Base-by-base conservation (phyloP, 2,797 vertebrate species). In the Halcyon chelicuti region DNA sequence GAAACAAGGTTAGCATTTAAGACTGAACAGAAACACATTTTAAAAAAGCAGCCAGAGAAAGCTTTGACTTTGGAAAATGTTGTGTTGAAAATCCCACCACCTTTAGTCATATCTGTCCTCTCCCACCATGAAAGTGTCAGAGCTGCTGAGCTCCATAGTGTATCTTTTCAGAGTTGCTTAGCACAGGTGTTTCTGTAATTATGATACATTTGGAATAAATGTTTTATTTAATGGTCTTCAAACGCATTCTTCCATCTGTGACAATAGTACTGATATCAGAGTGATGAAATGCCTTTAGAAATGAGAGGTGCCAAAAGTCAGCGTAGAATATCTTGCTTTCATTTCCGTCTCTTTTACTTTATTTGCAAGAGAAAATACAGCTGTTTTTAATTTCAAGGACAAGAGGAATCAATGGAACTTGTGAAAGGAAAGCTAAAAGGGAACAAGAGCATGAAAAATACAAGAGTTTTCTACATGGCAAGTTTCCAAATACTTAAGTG, bases 151-250 rank as follows among this genome's bases (percentile, higher is more conserved):
- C 16, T 86, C n/a, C 22, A 31, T 35, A 51, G n/a, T 12, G 4
- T 35, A 21, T 67, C 28, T 77, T 62, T 80, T 52, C 26, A 22
- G 66, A 75, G 70, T 13, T 88, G 73, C 33, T 81, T 84, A 74
- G 61, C 61, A 65, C 77, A 86, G 57, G 68, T 77, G 80, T 92
- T 91, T 61, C 46, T 94, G 62, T 78, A 86, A 96, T 96, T 97
- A 90, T 4, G 5, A 76, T 95, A 60, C 39, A 86, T 96, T 96
- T 94, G 80, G 91, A 97, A 96, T 94, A 96, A 95, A 96, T 71
- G 54, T 8, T 20, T 90, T 94, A 84, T 78, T 95, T 93, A 96
- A 96, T 94, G 85, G 70, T 88, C 82, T 74, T 97, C 65, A 81
- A 40, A 67, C 12, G 54, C 4, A 0, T n/a, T 25, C 67, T 94